Conservation (phyloP, 2,888 invertebrate species). For the Julus scandinavius region DNA sequence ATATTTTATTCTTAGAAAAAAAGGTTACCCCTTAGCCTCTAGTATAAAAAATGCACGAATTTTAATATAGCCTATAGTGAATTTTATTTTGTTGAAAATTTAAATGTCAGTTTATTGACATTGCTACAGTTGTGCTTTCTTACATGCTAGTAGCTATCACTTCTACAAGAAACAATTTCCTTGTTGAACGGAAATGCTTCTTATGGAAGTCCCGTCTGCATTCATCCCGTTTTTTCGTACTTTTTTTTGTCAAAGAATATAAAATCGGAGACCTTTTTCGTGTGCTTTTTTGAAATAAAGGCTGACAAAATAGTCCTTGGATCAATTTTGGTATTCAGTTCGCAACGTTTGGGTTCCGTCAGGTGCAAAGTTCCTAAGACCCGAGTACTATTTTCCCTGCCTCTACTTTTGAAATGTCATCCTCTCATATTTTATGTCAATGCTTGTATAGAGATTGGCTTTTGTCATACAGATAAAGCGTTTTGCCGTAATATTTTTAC, state of each 20-base stretch:
- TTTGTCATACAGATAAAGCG: constrained; percentile 30
- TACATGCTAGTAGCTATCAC: constrained; percentile 20
- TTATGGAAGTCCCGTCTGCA: neutral
- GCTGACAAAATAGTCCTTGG: constrained; percentile 17
- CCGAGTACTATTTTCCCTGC: constrained; percentile 16
- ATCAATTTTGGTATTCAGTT: constrained; percentile 34
- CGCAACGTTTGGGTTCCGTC: constrained; percentile 17
- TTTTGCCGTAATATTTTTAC: constrained; percentile 16
- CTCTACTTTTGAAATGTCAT: constrained; percentile 12
- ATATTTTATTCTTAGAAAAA: no score
- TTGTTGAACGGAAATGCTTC: neutral
- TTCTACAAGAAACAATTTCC: constrained; percentile 28
- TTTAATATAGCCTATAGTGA: neutral
- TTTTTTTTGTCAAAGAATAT: constrained; percentile 5
- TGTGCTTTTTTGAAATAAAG: constrained; percentile 34
- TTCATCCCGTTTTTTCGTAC: neutral
- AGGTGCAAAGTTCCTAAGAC: constrained; percentile 42
- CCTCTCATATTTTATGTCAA: constrained; percentile 34
- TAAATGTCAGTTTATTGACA: neutral
- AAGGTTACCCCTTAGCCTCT: no score
- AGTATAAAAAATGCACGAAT: neutral
- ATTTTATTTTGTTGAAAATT: neutral
- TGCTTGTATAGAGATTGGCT: constrained; percentile 25
- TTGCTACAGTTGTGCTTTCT: neutral
- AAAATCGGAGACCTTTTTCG: constrained; percentile 34